Evolutionary conservation across 2,888 invertebrate genomes (phyloP).

Genomic region (Hydroisotoma schaefferi): DNA sequence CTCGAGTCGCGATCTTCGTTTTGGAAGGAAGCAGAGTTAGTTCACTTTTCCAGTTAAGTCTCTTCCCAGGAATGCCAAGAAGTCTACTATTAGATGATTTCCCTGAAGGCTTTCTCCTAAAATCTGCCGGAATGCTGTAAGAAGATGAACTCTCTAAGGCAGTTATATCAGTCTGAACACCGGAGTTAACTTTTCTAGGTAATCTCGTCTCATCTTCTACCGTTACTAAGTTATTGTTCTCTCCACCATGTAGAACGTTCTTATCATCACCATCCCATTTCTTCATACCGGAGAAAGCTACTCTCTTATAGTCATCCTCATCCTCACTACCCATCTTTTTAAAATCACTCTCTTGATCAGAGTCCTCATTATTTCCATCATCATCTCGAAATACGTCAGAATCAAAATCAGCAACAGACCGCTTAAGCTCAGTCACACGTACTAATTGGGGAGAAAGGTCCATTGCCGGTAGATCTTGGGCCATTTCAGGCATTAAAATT

Average conservation of each 20-base stretch:
- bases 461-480: conserved; percentile 35
- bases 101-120: conserved; percentile 13
- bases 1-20: conserved; percentile 39
- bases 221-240: conserved; percentile 25
- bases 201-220: conserved; percentile 16
- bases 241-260: neutral
- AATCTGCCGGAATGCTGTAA: conserved; percentile 22
- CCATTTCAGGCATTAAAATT: conserved; percentile 48
- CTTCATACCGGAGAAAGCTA: neutral
- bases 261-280: neutral
- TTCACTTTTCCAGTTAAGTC: conserved; percentile 48
- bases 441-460: conserved; percentile 45
- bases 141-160: conserved; percentile 37
- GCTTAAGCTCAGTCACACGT: conserved; percentile 46
- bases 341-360: conserved; percentile 39
- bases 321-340: conserved; percentile 36
- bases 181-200: conserved; percentile 35
- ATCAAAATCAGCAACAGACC: neutral
- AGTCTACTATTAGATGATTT: conserved; percentile 15
- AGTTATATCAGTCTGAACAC: conserved; percentile 48
- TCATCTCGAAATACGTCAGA: conserved; percentile 26
- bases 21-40: conserved; percentile 46
- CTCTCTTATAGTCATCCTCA: neutral
- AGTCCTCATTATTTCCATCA: conserved; percentile 29
- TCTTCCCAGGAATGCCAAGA: conserved; percentile 38